Evolutionary conservation across 2,113 vertebrate genomes (phyloP), one percentile per base, ranked within the genome.

Genomic region (Poeciliopsis prolifica): DNA sequence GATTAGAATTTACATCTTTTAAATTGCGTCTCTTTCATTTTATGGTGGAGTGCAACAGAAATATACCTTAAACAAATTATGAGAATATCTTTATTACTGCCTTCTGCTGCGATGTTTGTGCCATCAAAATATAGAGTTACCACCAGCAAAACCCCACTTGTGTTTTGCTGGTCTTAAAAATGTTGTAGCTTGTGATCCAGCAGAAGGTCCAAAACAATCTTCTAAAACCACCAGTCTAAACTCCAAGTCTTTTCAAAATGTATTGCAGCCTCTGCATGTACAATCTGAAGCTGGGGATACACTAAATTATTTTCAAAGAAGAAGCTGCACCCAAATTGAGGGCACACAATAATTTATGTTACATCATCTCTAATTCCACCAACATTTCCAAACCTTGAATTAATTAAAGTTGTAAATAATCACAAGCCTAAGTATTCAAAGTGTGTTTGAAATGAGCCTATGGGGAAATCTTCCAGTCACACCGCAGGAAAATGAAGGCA

Each of bases 321-420:
- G 86, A 92, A 93, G 94, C 94, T 93, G 91, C 79, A 92, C 74
- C 82, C 90, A 91, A 94, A 94, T 93, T 94, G 92, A 90, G 92
- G 91, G 84, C 92, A 85, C 80, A 67, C 84, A 82, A 83, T 91
- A 92, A 94, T 95, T 92, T 93, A 74, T 89, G 91, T 91, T 86
- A 86, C 92, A 93, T 90, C 93, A 92, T 92, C 85, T 86, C 71
- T 87, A 89, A 91, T 92, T 91, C 88, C 91, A 92, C 88, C 90
- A 92, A 91, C 88, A 94, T 89, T 88, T 92, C 85, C 85, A 91
- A 87, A 88, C 92, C 92, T 89, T 83, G 81, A 75, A 91, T 90
- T 93, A 91, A 94, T 95, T 95, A 93, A 94, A 94, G 92, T 70
- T 66, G 80, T 79, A 87, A 91, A 91, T 94, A 93, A 94, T 93